Evolutionary conservation across 2,888 invertebrate genomes (phyloP), one percentile per base, ranked within the genome.

Genomic region (Aspidiotus destructor): DNA sequence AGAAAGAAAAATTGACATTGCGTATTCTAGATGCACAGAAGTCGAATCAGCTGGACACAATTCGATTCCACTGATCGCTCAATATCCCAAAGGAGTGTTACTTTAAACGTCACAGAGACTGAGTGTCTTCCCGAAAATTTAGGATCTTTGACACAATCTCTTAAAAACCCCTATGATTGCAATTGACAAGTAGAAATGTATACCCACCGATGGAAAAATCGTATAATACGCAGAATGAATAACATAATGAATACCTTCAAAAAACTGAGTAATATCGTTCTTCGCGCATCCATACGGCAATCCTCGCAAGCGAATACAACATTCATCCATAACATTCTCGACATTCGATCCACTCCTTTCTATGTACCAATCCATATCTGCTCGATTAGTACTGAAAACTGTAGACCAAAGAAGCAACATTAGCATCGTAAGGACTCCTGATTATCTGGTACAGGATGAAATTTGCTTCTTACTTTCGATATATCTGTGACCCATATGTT

Each of bases 281-380:
- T 93, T 93, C 0, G 92, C 92, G 77, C 94, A 94, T 67, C 92
- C 92, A 79, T 92, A 98, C 7, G 97, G 98, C 73, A 98, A 81
- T 63, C 98, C 97, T 71, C 97, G 84, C 58, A 98, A 81, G 74
- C 95, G 86, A 15, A 97, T 91, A 73, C 93, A 82, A 77, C 89
- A 83, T 79, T 86, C 84, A 76, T 84, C 83, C 75, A 84, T 84
- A 57, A 84, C 83, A 70, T 84, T 85, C 75, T 86, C 85, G 71
- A 78, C 74, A 72, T 84, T 83, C 17, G 85, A 82, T 73, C 89
- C 88, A 70, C 87, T 86, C 72, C 86, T 79, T 75, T 91, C 89
- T 28, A 92, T 81, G 8, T 90, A 89, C 89, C 91, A 92, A 71
- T 92, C 90, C 91, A 93, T 92, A 78, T 94, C 93, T 74, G 88